Evolutionary conservation across 2,113 vertebrate species (phyloP).

Genomic region (Tinamus guttatus): DNA sequence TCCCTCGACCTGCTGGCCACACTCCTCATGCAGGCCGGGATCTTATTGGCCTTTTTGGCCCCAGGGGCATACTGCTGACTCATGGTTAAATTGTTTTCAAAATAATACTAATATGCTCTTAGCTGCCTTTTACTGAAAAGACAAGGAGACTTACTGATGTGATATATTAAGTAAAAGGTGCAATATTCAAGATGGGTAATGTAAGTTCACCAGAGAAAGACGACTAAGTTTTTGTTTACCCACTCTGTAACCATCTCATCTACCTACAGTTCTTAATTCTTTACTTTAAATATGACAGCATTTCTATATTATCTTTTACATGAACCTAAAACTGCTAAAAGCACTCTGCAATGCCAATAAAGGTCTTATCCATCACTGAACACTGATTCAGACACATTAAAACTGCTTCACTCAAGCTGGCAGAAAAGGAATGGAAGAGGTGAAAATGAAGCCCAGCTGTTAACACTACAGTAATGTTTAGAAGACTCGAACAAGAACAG

Average conservation of each 20-base stretch:
- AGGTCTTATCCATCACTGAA: background rate
- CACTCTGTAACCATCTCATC: background rate
- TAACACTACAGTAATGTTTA: background rate
- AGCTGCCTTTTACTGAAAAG: background rate
- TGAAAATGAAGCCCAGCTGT: background rate
- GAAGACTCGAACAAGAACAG: background rate
- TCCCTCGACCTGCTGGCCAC: too few species aligned
- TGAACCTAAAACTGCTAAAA: background rate
- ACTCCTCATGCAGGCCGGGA: too few species aligned
- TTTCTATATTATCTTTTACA: background rate
- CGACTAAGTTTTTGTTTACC: background rate
- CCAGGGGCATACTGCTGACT: too few species aligned
- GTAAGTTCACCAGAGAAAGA: background rate
- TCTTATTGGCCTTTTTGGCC: too few species aligned
- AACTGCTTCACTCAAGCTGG: background rate
- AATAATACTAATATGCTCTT: background rate
- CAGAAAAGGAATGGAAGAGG: background rate
- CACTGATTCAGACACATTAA: background rate
- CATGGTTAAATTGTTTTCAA: too few species aligned
- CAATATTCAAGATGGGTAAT: background rate
- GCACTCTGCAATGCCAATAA: background rate
- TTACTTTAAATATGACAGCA: background rate
- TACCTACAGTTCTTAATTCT: background rate
- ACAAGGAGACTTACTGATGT: background rate
- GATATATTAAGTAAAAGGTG: background rate